phyloP scores from a whole-genome alignment of 2,888 invertebrate genomes.

The Odontocolon sp. region DNA sequence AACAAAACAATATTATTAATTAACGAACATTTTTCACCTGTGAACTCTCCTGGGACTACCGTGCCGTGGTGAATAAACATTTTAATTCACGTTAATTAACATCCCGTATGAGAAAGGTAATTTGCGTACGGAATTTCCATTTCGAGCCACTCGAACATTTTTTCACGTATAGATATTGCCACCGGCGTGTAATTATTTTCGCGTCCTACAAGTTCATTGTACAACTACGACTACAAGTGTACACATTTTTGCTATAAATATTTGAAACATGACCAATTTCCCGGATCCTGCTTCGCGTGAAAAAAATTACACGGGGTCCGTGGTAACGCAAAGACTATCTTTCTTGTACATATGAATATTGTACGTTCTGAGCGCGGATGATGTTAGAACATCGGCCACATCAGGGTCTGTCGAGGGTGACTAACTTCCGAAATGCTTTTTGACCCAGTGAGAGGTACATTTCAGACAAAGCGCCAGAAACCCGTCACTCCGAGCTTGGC shows the following conservation, averaged over 20 bases:
- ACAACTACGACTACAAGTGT: neutral
- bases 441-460: too few species aligned
- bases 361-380: too few species aligned
- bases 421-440: too few species aligned
- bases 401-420: too few species aligned
- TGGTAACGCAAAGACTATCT: too few species aligned
- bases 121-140: slow-evolving; percentile 43
- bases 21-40: slow-evolving; percentile 10
- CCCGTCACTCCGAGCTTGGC: slow-evolving; percentile 9
- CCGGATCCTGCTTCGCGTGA: too few species aligned
- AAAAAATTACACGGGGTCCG: too few species aligned
- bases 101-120: slow-evolving; percentile 33
- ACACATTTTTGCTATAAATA: neutral
- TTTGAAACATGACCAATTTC: too few species aligned
- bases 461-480: neutral
- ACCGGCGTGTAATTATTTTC: slow-evolving; percentile 52
- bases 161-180: slow-evolving; percentile 30
- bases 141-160: slow-evolving; percentile 43
- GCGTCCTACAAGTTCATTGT: slow-evolving; percentile 1
- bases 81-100: slow-evolving; percentile 54
- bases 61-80: slow-evolving; percentile 17
- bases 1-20: slow-evolving; percentile 17
- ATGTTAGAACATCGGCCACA: too few species aligned
- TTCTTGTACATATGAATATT: too few species aligned
- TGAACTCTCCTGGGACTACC: slow-evolving; percentile 10